Conservation (phyloP, 2,797 vertebrate species). For the Hippocampus kuda region DNA sequence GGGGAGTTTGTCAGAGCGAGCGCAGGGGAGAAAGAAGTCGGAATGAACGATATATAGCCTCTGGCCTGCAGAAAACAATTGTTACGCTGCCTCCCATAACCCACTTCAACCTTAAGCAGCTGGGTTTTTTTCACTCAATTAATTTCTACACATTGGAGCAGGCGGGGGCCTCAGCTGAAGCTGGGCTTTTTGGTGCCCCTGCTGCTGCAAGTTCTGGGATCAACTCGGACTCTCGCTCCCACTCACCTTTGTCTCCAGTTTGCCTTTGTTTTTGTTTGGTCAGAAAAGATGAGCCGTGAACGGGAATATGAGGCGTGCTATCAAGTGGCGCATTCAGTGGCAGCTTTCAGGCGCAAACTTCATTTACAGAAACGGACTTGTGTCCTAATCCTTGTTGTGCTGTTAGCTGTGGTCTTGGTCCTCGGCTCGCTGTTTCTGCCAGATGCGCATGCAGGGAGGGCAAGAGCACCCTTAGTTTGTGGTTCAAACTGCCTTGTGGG, state of each 20-base stretch:
- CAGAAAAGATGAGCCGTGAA: constrained; percentile 30
- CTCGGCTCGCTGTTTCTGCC: neutral
- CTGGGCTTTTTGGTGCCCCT: constrained; percentile 63
- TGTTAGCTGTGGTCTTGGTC: neutral
- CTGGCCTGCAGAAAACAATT: constrained; percentile 73
- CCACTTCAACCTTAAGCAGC: constrained; percentile 72
- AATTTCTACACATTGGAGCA: constrained; percentile 73
- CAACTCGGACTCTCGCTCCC: constrained; percentile 30
- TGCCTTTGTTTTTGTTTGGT: constrained; percentile 9
- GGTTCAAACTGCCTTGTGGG: constrained; percentile 3
- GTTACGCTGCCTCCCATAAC: constrained; percentile 73
- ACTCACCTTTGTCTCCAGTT: constrained; percentile 18
- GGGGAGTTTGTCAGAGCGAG: constrained; percentile 30
- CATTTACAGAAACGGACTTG: neutral
- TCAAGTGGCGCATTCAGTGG: neutral
- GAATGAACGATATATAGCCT: constrained; percentile 69
- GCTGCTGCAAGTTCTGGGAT: constrained; percentile 51
- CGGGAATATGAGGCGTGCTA: constrained; percentile 28
- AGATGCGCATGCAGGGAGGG: neutral
- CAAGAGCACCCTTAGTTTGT: neutral
- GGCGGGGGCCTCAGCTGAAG: constrained; percentile 58
- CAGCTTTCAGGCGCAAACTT: neutral
- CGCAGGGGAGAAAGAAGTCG: constrained; percentile 52
- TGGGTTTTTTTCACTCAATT: constrained; percentile 79
- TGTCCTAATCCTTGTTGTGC: neutral